These are phyloP conservation scores for Okapia johnstoni DNA, from an alignment of 2,113 vertebrate species.

Conservation along the genomic window DNA sequence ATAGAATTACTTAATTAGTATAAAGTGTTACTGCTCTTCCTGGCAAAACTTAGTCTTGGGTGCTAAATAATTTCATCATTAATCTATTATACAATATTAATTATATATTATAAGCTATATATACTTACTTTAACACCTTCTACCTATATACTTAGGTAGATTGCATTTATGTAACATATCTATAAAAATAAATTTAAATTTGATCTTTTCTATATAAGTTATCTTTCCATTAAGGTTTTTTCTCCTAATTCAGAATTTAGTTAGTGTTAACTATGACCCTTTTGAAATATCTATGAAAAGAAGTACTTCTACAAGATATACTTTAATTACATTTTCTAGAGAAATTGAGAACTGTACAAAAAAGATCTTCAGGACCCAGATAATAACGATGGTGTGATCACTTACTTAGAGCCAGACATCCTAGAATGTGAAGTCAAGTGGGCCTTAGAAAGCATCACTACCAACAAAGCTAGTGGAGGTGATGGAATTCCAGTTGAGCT, in stretches of 20 bases:
- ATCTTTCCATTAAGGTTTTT: not conserved
- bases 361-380: too few relatives aligned
- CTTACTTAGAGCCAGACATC: too few relatives aligned
- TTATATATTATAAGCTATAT: not conserved
- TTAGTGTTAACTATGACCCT: not conserved
- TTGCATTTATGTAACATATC: not conserved
- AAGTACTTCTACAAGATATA: not conserved
- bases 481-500: too few relatives aligned
- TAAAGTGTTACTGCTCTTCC: not conserved
- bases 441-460: too few relatives aligned
- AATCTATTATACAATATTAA: not conserved
- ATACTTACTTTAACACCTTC: not conserved
- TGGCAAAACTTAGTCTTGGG: not conserved
- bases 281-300: not conserved
- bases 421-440: too few relatives aligned
- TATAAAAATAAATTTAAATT: not conserved
- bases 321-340: not conserved
- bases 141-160: not conserved
- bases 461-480: too few relatives aligned
- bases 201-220: not conserved
- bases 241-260: not conserved
- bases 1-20: not conserved
- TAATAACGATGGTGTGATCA: too few relatives aligned
- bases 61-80: not conserved
- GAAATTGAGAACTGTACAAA: too few relatives aligned